Percentiles rank a stretch among this genome's conserved stretches.
These are phyloP conservation scores for Thymelicus acteon DNA, from an alignment of 2,888 invertebrate genomes.

Conservation along the genomic window DNA sequence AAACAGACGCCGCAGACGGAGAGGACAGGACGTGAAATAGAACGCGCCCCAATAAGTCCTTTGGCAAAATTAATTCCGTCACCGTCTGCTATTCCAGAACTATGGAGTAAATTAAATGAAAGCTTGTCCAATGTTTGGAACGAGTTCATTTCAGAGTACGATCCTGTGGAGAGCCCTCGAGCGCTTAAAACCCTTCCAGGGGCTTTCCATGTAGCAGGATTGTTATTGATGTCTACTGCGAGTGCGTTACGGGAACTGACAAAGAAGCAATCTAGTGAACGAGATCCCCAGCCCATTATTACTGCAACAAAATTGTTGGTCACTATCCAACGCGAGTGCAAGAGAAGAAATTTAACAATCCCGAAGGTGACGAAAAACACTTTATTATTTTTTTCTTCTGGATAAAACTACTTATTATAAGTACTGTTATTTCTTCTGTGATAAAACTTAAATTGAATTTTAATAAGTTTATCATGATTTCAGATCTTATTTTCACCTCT, in stretches of 20 bases:
- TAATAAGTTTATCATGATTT: conserved; percentile 38
- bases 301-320: conserved; percentile 76
- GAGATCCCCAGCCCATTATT: conserved; percentile 65
- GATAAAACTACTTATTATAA: too few relatives aligned
- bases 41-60: conserved; percentile 71
- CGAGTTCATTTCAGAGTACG: conserved; percentile 91
- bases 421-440: too few relatives aligned
- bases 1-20: conserved; percentile 69
- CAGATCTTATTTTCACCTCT: conserved; percentile 74
- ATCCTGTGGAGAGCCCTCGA: conserved; percentile 90
- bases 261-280: conserved; percentile 73
- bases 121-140: conserved; percentile 91
- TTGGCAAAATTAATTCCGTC: conserved; percentile 83
- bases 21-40: conserved; percentile 58
- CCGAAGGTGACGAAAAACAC: conserved; percentile 59
- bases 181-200: conserved; percentile 86
- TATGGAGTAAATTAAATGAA: conserved; percentile 88
- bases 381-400: not conserved
- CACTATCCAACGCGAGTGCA: conserved; percentile 69
- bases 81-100: conserved; percentile 86
- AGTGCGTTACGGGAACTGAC: conserved; percentile 86
- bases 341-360: conserved; percentile 69
- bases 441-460: too few relatives aligned
- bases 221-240: conserved; percentile 87
- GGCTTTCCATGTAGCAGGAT: conserved; percentile 85